phyloP scores from a whole-genome alignment of 2,113 vertebrate genomes.

The Pyxicephalus adspersus region DNA sequence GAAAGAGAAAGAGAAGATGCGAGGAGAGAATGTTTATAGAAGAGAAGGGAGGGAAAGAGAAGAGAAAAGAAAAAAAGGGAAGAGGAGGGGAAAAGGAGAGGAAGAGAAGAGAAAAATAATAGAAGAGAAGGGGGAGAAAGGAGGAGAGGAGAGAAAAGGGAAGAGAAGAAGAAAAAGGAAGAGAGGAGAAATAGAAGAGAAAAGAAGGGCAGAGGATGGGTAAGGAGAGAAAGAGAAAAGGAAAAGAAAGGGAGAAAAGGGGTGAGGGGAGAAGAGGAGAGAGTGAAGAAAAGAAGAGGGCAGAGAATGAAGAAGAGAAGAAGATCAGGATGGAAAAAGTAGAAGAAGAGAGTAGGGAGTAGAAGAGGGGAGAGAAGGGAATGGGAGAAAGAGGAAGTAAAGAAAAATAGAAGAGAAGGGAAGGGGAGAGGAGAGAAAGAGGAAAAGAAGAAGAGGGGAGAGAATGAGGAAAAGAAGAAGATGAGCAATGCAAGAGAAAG shows the following conservation, averaged over 20 bases:
- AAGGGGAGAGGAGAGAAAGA: background rate
- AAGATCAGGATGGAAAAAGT: no score
- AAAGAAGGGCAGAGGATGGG: no score
- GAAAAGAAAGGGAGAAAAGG: no score
- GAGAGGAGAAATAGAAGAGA: background rate
- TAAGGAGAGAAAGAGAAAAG: background rate
- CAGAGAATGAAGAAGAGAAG: background rate
- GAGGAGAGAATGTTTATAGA: background rate
- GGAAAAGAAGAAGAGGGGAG: background rate
- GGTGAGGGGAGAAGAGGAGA: background rate
- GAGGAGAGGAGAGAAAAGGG: background rate
- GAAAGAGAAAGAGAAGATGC: background rate
- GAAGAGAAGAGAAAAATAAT: no score
- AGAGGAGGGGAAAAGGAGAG: no score
- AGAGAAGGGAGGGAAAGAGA: no score
- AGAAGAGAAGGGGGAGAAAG: no score
- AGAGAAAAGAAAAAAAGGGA: no score
- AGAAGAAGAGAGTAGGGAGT: no score
- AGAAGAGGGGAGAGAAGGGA: no score
- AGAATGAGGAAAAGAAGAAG: background rate
- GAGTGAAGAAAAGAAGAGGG: background rate
- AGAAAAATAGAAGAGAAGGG: background rate
- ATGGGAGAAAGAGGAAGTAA: background rate
- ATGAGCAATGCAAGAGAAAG: background rate
- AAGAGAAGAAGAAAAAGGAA: background rate